Evolutionary conservation across 1,140 invertebrate species (phyloP).

Genomic region (Phymorhynchus buccinoides): DNA sequence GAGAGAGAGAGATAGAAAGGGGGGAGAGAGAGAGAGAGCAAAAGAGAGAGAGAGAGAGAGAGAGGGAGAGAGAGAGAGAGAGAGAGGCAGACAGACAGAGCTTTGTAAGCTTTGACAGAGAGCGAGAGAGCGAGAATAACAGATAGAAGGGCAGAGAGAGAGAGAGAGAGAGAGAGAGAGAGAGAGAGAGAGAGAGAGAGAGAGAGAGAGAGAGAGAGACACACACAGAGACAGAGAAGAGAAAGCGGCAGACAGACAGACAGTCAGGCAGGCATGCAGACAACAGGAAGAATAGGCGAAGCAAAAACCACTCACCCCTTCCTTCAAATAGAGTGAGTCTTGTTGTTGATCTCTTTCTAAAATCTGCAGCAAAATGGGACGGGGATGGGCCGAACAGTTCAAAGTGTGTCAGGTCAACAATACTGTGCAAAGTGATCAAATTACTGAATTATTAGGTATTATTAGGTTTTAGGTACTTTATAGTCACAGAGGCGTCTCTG

Average conservation of each 20-base stretch:
- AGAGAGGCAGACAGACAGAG: neutral
- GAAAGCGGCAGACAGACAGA: constrained; percentile 12
- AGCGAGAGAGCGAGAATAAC: constrained; percentile 17
- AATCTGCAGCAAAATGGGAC: too few relatives aligned
- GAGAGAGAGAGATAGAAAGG: too few relatives aligned
- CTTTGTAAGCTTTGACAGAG: neutral
- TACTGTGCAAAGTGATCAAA: too few relatives aligned
- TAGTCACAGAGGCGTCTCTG: too few relatives aligned
- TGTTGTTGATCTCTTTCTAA: too few relatives aligned
- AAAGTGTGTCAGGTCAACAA: too few relatives aligned
- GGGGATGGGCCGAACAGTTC: too few relatives aligned
- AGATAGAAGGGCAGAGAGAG: constrained; percentile 19
- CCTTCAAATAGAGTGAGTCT: too few relatives aligned
- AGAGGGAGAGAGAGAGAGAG: constrained; percentile 27
- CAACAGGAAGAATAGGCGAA: neutral
- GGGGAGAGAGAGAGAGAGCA: constrained; percentile 22
- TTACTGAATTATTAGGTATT: too few relatives aligned
- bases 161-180: constrained; percentile 32
- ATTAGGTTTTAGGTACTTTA: too few relatives aligned
- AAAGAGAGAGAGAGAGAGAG: constrained; percentile 30
- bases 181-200: constrained; percentile 23
- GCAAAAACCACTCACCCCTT: too few relatives aligned
- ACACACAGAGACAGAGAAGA: constrained; percentile 16
- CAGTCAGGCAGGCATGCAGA: neutral
- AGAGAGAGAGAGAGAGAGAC: neutral